These are phyloP conservation scores for Lasioglossum calceatum DNA, from an alignment of 2,888 invertebrate species.

Conservation along the genomic window DNA sequence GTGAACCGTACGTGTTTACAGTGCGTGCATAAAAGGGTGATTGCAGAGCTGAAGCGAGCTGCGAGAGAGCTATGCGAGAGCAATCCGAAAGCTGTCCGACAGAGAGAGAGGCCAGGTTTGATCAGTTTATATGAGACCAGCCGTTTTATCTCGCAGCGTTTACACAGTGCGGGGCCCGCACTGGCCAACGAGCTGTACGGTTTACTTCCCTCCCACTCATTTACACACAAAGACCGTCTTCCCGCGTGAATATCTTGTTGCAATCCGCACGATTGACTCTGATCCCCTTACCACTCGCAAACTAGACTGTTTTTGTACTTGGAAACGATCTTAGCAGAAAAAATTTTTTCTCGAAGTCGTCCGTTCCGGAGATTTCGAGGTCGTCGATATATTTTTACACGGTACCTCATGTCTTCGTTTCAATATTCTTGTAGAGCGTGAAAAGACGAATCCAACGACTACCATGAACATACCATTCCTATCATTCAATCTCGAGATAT, in stretches of 20 bases:
- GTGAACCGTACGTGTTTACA: conserved; percentile 28
- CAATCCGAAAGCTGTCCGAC: too few relatives aligned
- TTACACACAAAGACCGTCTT: neutral
- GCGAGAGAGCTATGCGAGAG: neutral
- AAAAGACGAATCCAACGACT: too few relatives aligned
- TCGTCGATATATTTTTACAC: too few relatives aligned
- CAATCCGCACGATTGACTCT: neutral
- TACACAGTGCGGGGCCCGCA: conserved; percentile 25
- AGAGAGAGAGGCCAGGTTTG: conserved; percentile 24
- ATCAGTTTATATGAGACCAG: conserved; percentile 43
- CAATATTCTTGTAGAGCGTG: too few relatives aligned
- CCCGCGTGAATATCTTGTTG: neutral
- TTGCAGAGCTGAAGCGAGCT: conserved; percentile 15
- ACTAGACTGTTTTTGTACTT: neutral
- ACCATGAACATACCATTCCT: too few relatives aligned
- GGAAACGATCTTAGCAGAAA: neutral
- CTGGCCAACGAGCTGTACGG: conserved; percentile 32
- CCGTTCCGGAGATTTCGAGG: too few relatives aligned
- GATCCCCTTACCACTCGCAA: neutral
- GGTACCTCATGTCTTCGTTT: too few relatives aligned
- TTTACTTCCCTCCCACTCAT: conserved; percentile 18
- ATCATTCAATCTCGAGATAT: too few relatives aligned
- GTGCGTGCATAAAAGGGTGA: conserved; percentile 44
- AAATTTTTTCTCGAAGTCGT: too few relatives aligned
- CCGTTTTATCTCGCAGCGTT: conserved; percentile 38